phyloP scores from a whole-genome alignment of 2,888 invertebrate species.

The Epinotia brunnichana region DNA sequence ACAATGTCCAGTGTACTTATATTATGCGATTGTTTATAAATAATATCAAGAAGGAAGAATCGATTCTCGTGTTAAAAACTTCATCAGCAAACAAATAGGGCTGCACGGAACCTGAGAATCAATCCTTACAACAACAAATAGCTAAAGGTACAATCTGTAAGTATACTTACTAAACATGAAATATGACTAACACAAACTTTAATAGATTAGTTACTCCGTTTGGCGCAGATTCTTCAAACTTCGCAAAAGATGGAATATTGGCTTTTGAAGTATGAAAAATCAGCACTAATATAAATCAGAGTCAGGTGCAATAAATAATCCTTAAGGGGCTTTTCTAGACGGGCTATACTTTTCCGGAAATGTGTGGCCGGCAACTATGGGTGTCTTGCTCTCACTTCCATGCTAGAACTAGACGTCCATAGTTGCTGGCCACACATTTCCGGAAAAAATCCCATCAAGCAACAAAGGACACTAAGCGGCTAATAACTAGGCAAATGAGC shows the following conservation, averaged over 20 bases:
- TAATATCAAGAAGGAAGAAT: constrained; percentile 33
- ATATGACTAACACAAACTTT: constrained; percentile 40
- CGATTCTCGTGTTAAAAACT: constrained; percentile 30
- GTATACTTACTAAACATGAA: constrained; percentile 35
- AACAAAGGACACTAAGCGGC: not conserved
- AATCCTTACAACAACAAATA: constrained; percentile 38
- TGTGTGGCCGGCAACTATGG: no score
- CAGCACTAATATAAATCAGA: constrained; percentile 5
- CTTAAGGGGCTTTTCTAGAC: no score
- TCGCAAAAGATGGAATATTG: constrained; percentile 6
- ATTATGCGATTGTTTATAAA: constrained; percentile 39
- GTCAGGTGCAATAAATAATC: constrained; percentile 50
- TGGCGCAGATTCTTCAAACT: constrained; percentile 7
- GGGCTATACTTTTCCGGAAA: no score
- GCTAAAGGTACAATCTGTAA: constrained; percentile 37
- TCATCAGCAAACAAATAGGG: constrained; percentile 34
- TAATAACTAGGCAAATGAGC: not conserved
- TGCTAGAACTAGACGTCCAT: no score
- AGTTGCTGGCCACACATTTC: no score
- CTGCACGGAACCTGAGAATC: constrained; percentile 24
- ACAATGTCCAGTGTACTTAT: constrained; percentile 33
- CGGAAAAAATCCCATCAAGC: no score
- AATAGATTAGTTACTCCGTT: constrained; percentile 29
- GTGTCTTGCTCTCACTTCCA: no score
- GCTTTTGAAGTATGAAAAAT: constrained; percentile 13